Conservation (phyloP, 2,888 invertebrate species). For the Crossocerus cetratus region DNA sequence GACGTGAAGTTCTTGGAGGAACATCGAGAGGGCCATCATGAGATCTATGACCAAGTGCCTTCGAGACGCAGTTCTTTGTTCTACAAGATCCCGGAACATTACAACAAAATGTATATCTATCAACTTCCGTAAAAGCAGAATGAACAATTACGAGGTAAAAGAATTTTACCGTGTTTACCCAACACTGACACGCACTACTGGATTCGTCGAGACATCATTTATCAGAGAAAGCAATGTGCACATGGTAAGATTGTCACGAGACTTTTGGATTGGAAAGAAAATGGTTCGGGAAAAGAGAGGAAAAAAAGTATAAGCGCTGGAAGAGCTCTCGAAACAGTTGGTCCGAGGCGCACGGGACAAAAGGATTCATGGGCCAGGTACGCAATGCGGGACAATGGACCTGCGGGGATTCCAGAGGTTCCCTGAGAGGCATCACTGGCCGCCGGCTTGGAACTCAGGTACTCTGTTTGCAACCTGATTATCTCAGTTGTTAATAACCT, state of each 20-base stretch:
- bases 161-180: too few relatives aligned
- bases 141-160: too few relatives aligned
- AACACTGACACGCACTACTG: too few relatives aligned
- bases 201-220: too few relatives aligned
- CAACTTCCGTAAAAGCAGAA: too few relatives aligned
- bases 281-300: conserved; percentile 9
- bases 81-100: too few relatives aligned
- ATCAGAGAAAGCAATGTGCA: not conserved
- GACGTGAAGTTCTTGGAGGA: not conserved
- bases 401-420: conserved; percentile 31
- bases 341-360: conserved; percentile 39
- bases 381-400: conserved; percentile 47
- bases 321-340: conserved; percentile 48
- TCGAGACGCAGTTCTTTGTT: too few relatives aligned
- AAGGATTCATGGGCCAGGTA: conserved; percentile 56
- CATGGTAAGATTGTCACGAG: conserved; percentile 15
- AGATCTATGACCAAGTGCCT: too few relatives aligned
- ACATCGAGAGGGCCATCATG: not conserved
- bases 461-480: conserved; percentile 61
- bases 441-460: conserved; percentile 40
- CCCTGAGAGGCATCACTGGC: conserved; percentile 22
- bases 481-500: conserved; percentile 56
- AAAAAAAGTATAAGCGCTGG: conserved; percentile 34
- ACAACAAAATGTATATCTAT: too few relatives aligned
- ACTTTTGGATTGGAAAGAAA: not conserved